Evolutionary conservation across 2,888 invertebrate genomes (phyloP), one percentile per base, ranked within the genome.

Genomic region (Ichneumoninae sp.): DNA sequence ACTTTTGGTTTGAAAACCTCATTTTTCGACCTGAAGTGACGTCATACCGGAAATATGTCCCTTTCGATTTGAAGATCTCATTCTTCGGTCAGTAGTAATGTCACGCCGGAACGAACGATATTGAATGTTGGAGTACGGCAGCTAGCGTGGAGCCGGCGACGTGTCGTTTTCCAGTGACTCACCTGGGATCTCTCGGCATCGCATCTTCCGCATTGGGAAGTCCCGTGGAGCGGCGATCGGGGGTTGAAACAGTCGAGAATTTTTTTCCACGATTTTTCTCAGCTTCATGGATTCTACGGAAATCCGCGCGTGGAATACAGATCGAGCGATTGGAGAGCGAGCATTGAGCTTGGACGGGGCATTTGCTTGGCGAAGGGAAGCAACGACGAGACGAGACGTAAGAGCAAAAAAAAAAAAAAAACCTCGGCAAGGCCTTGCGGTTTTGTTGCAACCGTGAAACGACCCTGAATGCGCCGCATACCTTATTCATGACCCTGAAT

Each of bases 381-480:
- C 44, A 74, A 73, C 69, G 60, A 33, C 50, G 73, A 50, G 47
- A 50, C 73, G 78, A 74, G 71, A 68, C 60, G 60, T 26, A 16
- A 60, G 13, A 22, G 47, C 1, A 60, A 57, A 26, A 50, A 8
- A 13, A 80, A 79, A 84, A 52, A 73, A 80, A 52, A 80, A 70
- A 65, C 68, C 36, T 75, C 47, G 79, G 40, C 83, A 86, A 85
- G 86, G 86, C 81, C 74, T 70, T 60, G 69, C 74, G 81, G 69
- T 85, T 70, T 75, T 78, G 69, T 74, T 81, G 69, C 78, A 81
- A 54, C 71, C 76, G 77, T 77, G 77, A 80, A 86, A 86, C 82
- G 77, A 73, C 74, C 81, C 65, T 81, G 83, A 60, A 74, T 77
- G 57, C 68, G 13, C 50, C 36, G 22, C 8, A 33, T 69, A 47